Evolutionary conservation across 2,113 vertebrate genomes (phyloP).

Genomic region (Mustelus asterias): DNA sequence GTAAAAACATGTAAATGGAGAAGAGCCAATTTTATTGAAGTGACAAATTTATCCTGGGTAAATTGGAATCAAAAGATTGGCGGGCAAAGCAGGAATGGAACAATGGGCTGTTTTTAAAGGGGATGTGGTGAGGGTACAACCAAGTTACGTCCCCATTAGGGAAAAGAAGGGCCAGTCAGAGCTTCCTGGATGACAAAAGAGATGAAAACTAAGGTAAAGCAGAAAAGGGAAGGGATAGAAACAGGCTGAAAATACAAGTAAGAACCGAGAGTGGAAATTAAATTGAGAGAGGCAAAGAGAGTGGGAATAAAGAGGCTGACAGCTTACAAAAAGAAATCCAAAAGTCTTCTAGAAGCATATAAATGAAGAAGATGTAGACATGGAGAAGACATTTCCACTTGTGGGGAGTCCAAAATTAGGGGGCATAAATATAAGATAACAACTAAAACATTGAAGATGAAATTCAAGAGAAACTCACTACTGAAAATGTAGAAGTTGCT

Average conservation of each 20-base stretch:
- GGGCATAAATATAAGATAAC: neutral
- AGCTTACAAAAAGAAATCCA: neutral
- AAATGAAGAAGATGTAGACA: neutral
- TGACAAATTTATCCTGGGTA: neutral
- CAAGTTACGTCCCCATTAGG: neutral
- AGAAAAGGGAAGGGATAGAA: neutral
- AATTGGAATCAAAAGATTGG: neutral
- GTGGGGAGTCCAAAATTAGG: neutral
- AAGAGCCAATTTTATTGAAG: neutral
- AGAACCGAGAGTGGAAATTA: neutral
- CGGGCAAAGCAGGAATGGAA: neutral
- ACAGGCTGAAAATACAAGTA: neutral
- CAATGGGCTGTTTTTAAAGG: neutral
- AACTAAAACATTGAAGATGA: neutral
- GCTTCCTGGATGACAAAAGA: neutral
- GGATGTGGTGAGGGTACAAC: neutral
- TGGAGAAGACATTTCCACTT: neutral
- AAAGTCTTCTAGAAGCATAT: neutral
- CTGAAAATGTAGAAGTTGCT: neutral
- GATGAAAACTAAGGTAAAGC: neutral
- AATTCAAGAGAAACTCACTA: neutral
- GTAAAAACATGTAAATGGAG: neutral
- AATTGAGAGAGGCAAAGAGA: neutral
- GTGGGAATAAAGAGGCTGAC: neutral
- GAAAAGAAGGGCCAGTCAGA: neutral